Evolutionary conservation across 2,113 vertebrate genomes (phyloP), one percentile per base, ranked within the genome.

Genomic region (Chionomys nivalis): DNA sequence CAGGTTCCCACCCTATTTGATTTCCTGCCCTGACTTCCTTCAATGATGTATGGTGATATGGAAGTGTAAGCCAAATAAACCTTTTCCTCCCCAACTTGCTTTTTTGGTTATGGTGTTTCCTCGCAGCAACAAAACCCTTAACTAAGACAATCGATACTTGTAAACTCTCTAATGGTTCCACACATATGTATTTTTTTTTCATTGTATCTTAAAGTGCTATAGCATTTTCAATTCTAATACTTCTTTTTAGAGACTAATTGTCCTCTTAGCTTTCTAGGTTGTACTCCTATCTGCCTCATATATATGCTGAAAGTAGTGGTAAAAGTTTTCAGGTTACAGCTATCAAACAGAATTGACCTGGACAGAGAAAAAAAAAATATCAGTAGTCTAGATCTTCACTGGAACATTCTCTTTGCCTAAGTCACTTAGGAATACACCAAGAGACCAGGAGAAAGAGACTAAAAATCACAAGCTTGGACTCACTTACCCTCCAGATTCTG

Each of bases 201-300:
- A 55, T 44, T 6, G 13, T 75, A 3, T 70, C n/a, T 49, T 49
- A 44, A 85, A 79, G 42, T 55, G n/a, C 44, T 28, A 10, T 5
- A 47, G 17, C 1, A 82, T 72, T 85, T 87, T 73, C 66, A 87
- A 7, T 21, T 49, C 4, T 55, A n/a, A 24, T 36, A 72, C 24
- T 89, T 91, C 19, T 73, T 24, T 72, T 49, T 86, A 36, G 21
- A 88, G n/a, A 92, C 31, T 31, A 7, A 55, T 72, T 91, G 2
- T 52, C 36, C 8, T 87, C 1, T 82, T n/a, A 17, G 0, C 26
- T 16, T n/a, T 23, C 14, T 31, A 12, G 68, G 49, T 49, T 81
- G 1, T 16, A 28, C 7, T 4, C 2, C 0, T 42, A 44, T 5
- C n/a, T n/a, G 7, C 23, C n/a, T 47, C 6, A 31, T 31, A 61